Percentiles rank a stretch among this genome's conserved stretches.
These are phyloP conservation scores for Drosophila acutilabella DNA, from an alignment of 2,888 invertebrate species.

Conservation along the genomic window DNA sequence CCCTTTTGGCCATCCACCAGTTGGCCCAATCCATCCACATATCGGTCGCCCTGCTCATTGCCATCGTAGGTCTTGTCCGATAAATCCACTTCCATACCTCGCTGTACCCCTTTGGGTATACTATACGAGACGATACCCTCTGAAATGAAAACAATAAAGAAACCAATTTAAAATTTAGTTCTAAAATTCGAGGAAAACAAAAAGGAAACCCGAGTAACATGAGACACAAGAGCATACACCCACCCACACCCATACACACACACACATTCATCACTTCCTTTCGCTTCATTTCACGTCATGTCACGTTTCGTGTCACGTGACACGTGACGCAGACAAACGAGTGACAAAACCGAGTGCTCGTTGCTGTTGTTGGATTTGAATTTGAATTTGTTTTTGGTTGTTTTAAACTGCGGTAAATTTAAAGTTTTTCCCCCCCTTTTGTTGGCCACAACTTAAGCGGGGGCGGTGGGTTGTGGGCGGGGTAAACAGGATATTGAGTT, in stretches of 20 bases:
- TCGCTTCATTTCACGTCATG: conserved; percentile 45
- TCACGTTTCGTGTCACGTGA: conserved; percentile 66
- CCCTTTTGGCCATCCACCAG: conserved; percentile 91
- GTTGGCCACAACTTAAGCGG: conserved; percentile 31
- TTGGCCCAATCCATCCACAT: conserved; percentile 91
- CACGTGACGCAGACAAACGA: conserved; percentile 77
- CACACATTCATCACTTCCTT: conserved; percentile 21
- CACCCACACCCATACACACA: background rate
- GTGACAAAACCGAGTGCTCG: conserved; percentile 62
- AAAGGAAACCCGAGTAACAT: conserved; percentile 58
- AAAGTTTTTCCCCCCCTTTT: conserved; percentile 47
- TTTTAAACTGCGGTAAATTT: conserved; percentile 69
- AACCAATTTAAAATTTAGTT: conserved; percentile 35
- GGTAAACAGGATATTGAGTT: conserved; percentile 65
- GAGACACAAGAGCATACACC: conserved; percentile 32
- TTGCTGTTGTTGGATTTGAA: conserved; percentile 1
- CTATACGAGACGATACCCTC: conserved; percentile 92
- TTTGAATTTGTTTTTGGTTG: conserved; percentile 37
- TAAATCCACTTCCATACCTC: conserved; percentile 90
- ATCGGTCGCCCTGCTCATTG: conserved; percentile 87
- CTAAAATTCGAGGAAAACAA: conserved; percentile 53
- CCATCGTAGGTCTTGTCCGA: conserved; percentile 93
- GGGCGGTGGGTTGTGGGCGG: background rate
- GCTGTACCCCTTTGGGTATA: conserved; percentile 90
- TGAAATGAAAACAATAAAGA: conserved; percentile 83